Base-by-base conservation (phyloP, 2,113 vertebrate species). In the Hoplias malabaricus region DNA sequence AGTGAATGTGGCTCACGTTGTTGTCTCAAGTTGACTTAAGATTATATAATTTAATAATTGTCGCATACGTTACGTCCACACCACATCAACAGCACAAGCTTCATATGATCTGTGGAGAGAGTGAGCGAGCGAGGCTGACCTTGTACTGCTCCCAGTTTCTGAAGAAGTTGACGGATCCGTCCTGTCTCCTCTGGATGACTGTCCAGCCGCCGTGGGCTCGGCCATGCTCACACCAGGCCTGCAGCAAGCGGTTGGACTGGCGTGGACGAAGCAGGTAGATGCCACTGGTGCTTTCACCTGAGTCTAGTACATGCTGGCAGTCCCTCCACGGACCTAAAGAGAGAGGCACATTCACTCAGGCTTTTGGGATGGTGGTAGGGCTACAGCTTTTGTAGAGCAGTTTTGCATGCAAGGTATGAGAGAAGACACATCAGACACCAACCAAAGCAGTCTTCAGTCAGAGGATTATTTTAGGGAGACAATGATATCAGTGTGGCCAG, bases 61-160 rank as follows among this genome's bases (percentile, higher is more conserved):
- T n/a, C n/a, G n/a, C n/a, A n/a, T n/a, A n/a, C n/a, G n/a, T n/a
- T n/a, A n/a, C n/a, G n/a, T n/a, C n/a, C n/a, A n/a, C n/a, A n/a
- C n/a, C n/a, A n/a, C n/a, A n/a, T n/a, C n/a, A n/a, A n/a, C n/a
- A n/a, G n/a, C n/a, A n/a, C n/a, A n/a, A n/a, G n/a, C n/a, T n/a
- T n/a, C n/a, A n/a, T n/a, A n/a, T n/a, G n/a, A n/a, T n/a, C n/a
- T 38, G 36, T 38, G 9, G 34, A 21, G 25, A 31, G 50, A 33
- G 2, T 14, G 6, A 5, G 27, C 21, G 25, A 16, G 21, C 2
- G 1, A 43, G 29, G 65, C 23, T 25, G 50, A 95, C 95, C 92
- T 96, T 96, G 71, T 97, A 97, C 78, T 95, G 93, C 79, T 96
- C 94, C 96, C 96, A 96, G 5, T 89, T 94, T 34, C 93, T 92